These are phyloP conservation scores for Eptatretus burgeri DNA, from an alignment of 2,113 vertebrate genomes.

Conservation along the genomic window DNA sequence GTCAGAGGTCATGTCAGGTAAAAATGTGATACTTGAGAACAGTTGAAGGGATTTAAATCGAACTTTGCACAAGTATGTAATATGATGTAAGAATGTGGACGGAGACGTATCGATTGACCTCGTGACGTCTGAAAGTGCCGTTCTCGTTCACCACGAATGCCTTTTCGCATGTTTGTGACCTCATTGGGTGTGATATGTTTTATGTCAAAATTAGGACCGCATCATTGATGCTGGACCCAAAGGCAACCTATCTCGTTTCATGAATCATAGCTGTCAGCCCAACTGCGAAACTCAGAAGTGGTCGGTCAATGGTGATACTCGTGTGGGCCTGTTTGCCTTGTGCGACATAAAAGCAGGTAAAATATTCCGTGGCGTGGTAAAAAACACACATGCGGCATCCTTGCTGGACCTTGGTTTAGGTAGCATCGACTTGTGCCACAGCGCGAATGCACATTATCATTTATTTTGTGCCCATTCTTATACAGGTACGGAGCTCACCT, in stretches of 20 bases:
- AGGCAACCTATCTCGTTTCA: slow-evolving; percentile 87
- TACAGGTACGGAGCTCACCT: slow-evolving; percentile 66
- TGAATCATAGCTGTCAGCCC: slow-evolving; percentile 98
- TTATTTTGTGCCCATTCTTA: slow-evolving; percentile 7
- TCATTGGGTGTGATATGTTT: neutral
- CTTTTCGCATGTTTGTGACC: slow-evolving; percentile 10
- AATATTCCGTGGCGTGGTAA: neutral
- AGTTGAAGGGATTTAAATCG: too few species aligned
- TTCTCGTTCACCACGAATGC: neutral
- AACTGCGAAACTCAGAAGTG: slow-evolving; percentile 97
- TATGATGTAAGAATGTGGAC: too few species aligned
- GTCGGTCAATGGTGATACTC: slow-evolving; percentile 82
- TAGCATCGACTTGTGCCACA: too few species aligned
- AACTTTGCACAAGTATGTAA: too few species aligned
- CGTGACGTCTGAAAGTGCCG: too few species aligned
- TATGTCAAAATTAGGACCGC: slow-evolving; percentile 29
- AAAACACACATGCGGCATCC: neutral
- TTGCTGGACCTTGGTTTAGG: too few species aligned
- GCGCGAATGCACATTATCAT: too few species aligned
- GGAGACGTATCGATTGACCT: too few species aligned
- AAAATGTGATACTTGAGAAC: too few species aligned
- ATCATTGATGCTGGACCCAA: slow-evolving; percentile 91
- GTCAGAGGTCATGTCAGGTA: too few species aligned
- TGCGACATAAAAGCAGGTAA: slow-evolving; percentile 64
- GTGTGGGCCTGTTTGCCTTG: slow-evolving; percentile 68